Evolutionary conservation across 2,888 invertebrate genomes (phyloP).

Genomic region (Holacanthella duospinosa): DNA sequence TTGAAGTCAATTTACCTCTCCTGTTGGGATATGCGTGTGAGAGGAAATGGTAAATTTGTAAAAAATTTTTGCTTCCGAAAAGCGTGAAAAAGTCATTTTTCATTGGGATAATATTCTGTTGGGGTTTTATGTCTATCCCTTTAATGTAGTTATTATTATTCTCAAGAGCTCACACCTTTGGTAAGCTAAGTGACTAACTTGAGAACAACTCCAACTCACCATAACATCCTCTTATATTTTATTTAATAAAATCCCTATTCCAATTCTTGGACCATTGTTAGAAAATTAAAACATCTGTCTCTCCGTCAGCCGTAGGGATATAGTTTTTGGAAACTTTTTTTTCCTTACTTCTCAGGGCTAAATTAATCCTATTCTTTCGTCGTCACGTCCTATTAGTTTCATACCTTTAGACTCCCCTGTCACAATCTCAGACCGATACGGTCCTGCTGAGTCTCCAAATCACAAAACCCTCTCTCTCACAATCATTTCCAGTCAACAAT

Average conservation of each 20-base stretch:
- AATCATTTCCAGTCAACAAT: not conserved
- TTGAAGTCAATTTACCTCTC: not conserved
- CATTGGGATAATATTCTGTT: slow-evolving; percentile 32
- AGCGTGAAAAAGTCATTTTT: slow-evolving; percentile 38
- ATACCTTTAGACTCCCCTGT: not conserved
- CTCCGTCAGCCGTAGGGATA: slow-evolving; percentile 12
- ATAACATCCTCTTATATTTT: not conserved
- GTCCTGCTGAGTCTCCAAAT: not conserved
- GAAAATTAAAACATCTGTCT: slow-evolving; percentile 21
- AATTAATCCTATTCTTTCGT: not conserved
- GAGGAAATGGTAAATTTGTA: slow-evolving; percentile 38
- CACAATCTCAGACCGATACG: not conserved
- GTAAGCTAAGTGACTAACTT: not conserved
- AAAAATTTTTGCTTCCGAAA: slow-evolving; percentile 38
- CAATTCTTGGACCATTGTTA: slow-evolving; percentile 14
- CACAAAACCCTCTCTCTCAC: not conserved
- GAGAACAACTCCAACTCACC: not conserved
- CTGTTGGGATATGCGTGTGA: not conserved
- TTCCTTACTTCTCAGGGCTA: not conserved
- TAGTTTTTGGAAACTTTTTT: not conserved
- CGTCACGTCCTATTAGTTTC: not conserved
- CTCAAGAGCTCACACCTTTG: slow-evolving; percentile 3
- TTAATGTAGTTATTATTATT: not conserved
- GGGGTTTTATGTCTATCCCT: slow-evolving; percentile 5
- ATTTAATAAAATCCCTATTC: not conserved